Percentiles rank a stretch among this genome's conserved stretches.
These are phyloP conservation scores for Papilio machaon DNA, from an alignment of 1,140 invertebrate species.

Conservation along the genomic window DNA sequence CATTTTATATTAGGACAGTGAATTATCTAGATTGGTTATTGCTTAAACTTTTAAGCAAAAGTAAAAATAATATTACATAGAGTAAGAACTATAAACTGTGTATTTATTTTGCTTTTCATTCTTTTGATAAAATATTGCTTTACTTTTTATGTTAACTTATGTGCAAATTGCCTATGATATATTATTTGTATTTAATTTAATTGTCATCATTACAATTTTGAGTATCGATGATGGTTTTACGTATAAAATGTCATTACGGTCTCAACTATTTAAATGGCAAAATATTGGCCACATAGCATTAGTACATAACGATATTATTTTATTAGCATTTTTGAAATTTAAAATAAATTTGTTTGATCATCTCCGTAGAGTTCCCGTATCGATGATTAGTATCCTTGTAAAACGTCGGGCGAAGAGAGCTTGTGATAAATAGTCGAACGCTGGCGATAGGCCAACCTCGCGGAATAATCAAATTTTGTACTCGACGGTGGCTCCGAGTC, in stretches of 20 bases:
- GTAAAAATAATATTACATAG: not conserved
- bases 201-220: not conserved
- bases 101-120: not conserved
- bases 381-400: constrained; percentile 79
- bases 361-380: constrained; percentile 59
- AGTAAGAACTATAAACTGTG: not conserved
- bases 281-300: not conserved
- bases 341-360: constrained; percentile 39
- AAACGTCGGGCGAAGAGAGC: constrained; percentile 66
- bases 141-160: too few relatives aligned
- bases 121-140: not conserved
- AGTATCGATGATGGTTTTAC: not conserved
- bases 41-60: not conserved
- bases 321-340: not conserved
- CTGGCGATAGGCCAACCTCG: constrained; percentile 80
- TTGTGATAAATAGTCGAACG: constrained; percentile 78
- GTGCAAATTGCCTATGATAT: too few relatives aligned
- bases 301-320: not conserved
- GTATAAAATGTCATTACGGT: not conserved
- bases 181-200: not conserved
- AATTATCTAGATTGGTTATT: constrained; percentile 2
- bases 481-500: constrained; percentile 66
- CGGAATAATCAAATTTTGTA: constrained; percentile 80
- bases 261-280: too few relatives aligned
- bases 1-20: not conserved